Evolutionary conservation across 2,113 vertebrate species (phyloP).

Genomic region (Alexandromys fortis): DNA sequence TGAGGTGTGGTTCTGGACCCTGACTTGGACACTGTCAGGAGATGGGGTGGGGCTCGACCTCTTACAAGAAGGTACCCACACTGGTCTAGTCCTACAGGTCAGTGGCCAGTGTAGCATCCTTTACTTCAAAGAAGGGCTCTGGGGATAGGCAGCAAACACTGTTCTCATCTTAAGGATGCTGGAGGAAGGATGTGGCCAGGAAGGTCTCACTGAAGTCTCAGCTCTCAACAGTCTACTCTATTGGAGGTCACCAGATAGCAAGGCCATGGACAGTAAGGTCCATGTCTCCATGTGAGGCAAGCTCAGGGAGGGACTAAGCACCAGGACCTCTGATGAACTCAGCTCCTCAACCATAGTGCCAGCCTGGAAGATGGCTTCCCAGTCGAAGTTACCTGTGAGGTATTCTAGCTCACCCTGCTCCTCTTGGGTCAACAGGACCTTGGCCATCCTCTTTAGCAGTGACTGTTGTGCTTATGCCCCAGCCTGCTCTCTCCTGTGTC

Average conservation of each 20-base stretch:
- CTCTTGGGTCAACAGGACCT: slow-evolving; percentile 87
- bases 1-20: slow-evolving; percentile 59
- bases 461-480: slow-evolving; percentile 88
- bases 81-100: slow-evolving; percentile 86
- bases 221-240: slow-evolving; percentile 83
- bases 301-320: slow-evolving; percentile 87
- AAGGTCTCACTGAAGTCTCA: slow-evolving; percentile 93
- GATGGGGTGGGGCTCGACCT: slow-evolving; percentile 48
- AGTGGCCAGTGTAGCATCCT: slow-evolving; percentile 77
- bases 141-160: slow-evolving; percentile 70
- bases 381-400: slow-evolving; percentile 95
- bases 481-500: slow-evolving; percentile 77
- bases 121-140: slow-evolving; percentile 75
- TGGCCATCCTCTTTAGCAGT: slow-evolving; percentile 82
- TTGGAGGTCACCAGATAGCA: slow-evolving; percentile 79
- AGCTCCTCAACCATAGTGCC: slow-evolving; percentile 88
- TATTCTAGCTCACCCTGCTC: slow-evolving; percentile 91
- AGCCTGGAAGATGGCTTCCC: slow-evolving; percentile 93
- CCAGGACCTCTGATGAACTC: slow-evolving; percentile 85
- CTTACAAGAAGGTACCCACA: slow-evolving; percentile 89
- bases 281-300: slow-evolving; percentile 79
- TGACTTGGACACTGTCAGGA: slow-evolving; percentile 60
- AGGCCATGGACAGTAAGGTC: slow-evolving; percentile 87
- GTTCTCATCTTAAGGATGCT: slow-evolving; percentile 93
- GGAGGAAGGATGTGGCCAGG: slow-evolving; percentile 93